Evolutionary conservation across 2,797 vertebrate genomes (phyloP), one percentile per base, ranked within the genome.

Genomic region (Crocodylus rhombifer): DNA sequence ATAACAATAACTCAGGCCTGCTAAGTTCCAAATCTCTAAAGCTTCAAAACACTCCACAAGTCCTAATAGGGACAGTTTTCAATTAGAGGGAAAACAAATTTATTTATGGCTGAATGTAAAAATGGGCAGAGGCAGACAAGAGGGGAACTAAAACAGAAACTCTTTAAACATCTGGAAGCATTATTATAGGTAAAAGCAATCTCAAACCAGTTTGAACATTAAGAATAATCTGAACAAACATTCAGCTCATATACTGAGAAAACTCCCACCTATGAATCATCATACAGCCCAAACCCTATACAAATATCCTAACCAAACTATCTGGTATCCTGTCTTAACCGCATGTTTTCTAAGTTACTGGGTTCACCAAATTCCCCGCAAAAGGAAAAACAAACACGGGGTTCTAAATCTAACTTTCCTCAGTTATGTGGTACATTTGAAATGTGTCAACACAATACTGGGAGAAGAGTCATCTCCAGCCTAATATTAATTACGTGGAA

Each of bases 1-100:
- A 36, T 30, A 33, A 6, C 14, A 1, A 0, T 15, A 33, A 36
- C 82, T 16, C 87, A 75, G 73, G 62, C 84, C 60, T 0, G 0
- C 51, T 78, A 51, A 23, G 87, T 73, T 83, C 26, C 26, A 69
- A 77, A 15, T 33, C 25, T 57, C 11, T 61, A 77, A 82, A 69
- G 30, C 69, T 25, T 2, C 13, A n/a, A 77, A 90, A 61, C 1
- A 77, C 77, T 14, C 33, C 8, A 9, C 76, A 64, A 7, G 21
- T 62, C 18, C 80, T 58, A 65, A 57, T 2, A 23, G 77, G 33
- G 36, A 87, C 55, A 82, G 74, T 62, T 26, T 17, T 75, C 67
- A 51, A 78, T 25, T 3, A 8, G 15, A 86, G 55, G 64, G 23
- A 82, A 26, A 76, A 21, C 42, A 11, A 51, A 51, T 51, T 51